phyloP scores from a whole-genome alignment of 2,888 invertebrate genomes.

The Fissipunctia ypsillon region DNA sequence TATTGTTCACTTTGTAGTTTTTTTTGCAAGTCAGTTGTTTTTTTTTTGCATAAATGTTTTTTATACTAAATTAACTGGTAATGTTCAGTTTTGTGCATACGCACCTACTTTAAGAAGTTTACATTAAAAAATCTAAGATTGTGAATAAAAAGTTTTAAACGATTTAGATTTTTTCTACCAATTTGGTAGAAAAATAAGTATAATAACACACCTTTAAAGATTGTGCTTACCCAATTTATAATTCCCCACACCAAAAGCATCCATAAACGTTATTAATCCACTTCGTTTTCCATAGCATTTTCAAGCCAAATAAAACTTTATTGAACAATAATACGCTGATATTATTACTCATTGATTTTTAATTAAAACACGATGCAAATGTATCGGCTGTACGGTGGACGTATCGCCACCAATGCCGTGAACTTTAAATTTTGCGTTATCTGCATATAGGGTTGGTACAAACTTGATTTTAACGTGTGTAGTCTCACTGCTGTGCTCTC shows the following conservation, averaged over 20 bases:
- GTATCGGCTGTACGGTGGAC: conserved; percentile 50
- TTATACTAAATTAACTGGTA: background rate
- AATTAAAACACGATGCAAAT: conserved; percentile 71
- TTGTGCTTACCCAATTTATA: background rate
- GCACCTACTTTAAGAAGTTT: background rate
- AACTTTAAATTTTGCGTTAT: conserved; percentile 57
- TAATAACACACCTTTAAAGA: background rate
- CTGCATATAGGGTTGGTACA: conserved; percentile 32
- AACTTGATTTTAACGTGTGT: background rate
- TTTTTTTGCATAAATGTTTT: no score
- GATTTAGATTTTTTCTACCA: background rate
- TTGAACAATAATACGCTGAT: conserved; percentile 53
- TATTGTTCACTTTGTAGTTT: no score
- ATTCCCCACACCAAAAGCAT: background rate
- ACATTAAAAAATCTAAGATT: no score
- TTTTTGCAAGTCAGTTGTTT: no score
- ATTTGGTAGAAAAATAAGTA: background rate
- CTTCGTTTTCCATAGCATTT: conserved; percentile 30
- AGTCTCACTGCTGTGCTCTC: background rate
- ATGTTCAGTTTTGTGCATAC: background rate
- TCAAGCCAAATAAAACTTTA: conserved; percentile 47
- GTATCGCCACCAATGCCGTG: conserved; percentile 40
- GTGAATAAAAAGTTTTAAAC: background rate
- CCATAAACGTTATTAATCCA: conserved; percentile 20
- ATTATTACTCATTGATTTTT: conserved; percentile 67